Percentiles rank a stretch among this genome's conserved stretches.
Conservation (phyloP, 2,888 invertebrate genomes). For the Callyntrura guangdongensis region DNA sequence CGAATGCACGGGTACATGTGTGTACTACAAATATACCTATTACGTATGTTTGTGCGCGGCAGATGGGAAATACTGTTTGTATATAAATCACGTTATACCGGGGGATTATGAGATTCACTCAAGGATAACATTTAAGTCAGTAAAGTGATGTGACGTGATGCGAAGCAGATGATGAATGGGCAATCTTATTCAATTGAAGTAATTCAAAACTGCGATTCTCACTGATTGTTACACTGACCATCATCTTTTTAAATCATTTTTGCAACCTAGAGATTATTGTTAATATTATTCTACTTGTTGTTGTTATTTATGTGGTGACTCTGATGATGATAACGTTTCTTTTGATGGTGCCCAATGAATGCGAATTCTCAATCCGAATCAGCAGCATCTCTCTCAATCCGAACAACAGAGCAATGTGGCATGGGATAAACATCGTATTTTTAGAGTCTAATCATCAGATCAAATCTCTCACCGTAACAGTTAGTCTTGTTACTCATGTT, state of each 20-base stretch:
- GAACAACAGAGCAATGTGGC: not conserved
- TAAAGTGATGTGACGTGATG: not conserved
- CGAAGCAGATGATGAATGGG: slow-evolving; percentile 21
- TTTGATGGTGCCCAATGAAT: not conserved
- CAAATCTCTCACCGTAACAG: slow-evolving; percentile 52
- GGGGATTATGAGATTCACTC: not conserved
- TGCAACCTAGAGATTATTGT: not conserved
- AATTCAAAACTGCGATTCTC: not conserved
- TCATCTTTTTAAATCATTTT: not conserved
- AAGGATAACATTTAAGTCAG: slow-evolving; percentile 39
- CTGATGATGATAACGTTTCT: slow-evolving; percentile 19
- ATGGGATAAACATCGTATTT: too few species aligned
- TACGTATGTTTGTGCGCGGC: too few species aligned
- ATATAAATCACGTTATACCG: too few species aligned
- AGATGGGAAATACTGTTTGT: not conserved
- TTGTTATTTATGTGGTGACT: not conserved
- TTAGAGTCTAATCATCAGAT: not conserved
- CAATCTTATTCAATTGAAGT: slow-evolving; percentile 17
- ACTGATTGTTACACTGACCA: slow-evolving; percentile 28
- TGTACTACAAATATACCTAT: too few species aligned
- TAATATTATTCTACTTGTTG: not conserved
- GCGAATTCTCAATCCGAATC: not conserved
- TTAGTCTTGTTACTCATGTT: not conserved
- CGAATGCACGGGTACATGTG: too few species aligned
- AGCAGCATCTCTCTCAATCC: not conserved